Percentiles rank a stretch among this genome's conserved stretches.
Conservation (phyloP, 2,888 invertebrate species). For the Antitype chi region DNA sequence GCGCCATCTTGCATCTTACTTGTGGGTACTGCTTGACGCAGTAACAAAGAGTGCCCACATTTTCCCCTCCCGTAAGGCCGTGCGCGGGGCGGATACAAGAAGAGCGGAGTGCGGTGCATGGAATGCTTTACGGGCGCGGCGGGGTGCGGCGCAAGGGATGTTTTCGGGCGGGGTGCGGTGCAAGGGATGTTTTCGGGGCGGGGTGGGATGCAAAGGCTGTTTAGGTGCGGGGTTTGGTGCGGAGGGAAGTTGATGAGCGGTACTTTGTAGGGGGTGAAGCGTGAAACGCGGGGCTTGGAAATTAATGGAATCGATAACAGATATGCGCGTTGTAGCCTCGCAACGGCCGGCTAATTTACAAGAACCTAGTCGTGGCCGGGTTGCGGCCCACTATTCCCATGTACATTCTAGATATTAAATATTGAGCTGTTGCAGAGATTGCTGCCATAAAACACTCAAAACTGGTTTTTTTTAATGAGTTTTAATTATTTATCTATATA, state of each 20-base stretch:
- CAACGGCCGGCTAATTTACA: neutral
- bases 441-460: neutral
- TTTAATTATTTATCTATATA: neutral
- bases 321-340: neutral
- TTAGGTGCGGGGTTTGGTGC: neutral
- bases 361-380: neutral
- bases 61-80: no score
- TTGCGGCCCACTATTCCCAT: neutral
- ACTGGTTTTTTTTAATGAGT: neutral
- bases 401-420: neutral
- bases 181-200: neutral
- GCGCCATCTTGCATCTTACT: slow-evolving; percentile 11
- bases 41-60: neutral
- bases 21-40: neutral
- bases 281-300: neutral
- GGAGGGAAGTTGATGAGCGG: neutral
- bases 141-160: neutral
- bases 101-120: neutral
- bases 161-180: neutral
- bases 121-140: neutral
- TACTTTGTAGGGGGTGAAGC: neutral
- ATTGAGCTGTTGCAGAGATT: neutral
- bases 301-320: neutral
- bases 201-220: neutral
- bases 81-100: neutral